Base-by-base conservation (phyloP, 2,113 vertebrate species). In the Mugil cephalus region DNA sequence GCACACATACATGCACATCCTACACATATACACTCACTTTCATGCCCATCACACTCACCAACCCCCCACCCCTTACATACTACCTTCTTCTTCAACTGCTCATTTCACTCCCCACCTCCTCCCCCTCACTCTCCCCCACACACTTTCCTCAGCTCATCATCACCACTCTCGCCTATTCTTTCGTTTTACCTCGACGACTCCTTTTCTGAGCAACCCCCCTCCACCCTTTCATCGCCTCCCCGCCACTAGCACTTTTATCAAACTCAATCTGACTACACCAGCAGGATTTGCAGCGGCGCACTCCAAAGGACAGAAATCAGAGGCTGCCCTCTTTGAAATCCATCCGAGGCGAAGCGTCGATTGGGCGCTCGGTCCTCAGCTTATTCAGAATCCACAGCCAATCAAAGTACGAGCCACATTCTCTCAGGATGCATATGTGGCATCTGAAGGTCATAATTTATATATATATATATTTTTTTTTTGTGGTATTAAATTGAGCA, bases 261-360 rank as follows among this genome's bases (percentile, higher is more conserved):
- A 76, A 75, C 19, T 53, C 43, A 21, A 63, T 88, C 75, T 80
- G 70, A 83, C 68, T 36, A 80, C 59, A 64, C 34, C 63, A 74
- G 75, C 76, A 62, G 54, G 56, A 77, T 79, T 58, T 58, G 15
- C 19, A 6, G 3, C 24, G 24, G 3, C 24, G 24, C 5, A 46
- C 40, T 46, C 17, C 24, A 17, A 13, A 14, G 58, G 21, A 2
- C 46, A 42, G 14, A 83, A 79, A 69, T 45, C 51, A 77, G 43
- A 63, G 43, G 10, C 64, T 4, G 9, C 38, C 62, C 36, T 61
- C 50, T 52, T 14, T 58, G 39, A 65, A 38, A 75, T 46, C n/a
- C 43, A 43, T 51, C 76, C 50, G 58, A 61, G 74, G 42, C 8
- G 14, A 36, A 45, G 35, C 1, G 7, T 24, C 74, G 63, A 85